Evolutionary conservation across 2,113 vertebrate species (phyloP).

Genomic region (Vulpes ferrilata): DNA sequence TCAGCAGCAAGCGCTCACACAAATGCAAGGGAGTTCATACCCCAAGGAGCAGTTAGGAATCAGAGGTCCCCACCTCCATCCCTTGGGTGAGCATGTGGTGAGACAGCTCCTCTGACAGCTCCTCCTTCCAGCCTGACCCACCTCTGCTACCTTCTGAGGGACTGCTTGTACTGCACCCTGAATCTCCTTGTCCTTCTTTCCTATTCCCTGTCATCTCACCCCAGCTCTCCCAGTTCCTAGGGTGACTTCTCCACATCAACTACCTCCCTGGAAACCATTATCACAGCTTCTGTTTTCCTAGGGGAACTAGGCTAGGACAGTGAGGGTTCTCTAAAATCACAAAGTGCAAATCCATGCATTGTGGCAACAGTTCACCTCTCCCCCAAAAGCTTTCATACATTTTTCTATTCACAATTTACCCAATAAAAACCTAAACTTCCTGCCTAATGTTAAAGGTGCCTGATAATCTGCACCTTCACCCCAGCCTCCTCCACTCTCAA

Average conservation of each 20-base stretch:
- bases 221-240: not conserved
- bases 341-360: not conserved
- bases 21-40: not conserved
- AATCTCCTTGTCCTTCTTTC: not conserved
- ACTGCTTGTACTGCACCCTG: not conserved
- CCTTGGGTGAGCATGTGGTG: not conserved
- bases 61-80: not conserved
- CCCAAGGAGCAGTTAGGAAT: not conserved
- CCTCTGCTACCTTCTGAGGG: not conserved
- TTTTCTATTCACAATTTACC: not conserved
- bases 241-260: not conserved
- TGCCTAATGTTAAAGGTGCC: not conserved
- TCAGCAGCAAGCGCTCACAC: not conserved
- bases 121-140: not conserved
- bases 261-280: not conserved
- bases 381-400: not conserved
- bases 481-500: not conserved
- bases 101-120: not conserved
- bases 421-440: not conserved
- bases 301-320: not conserved
- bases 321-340: not conserved
- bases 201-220: not conserved
- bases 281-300: not conserved
- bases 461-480: not conserved
- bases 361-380: not conserved